phyloP scores from a whole-genome alignment of 2,797 vertebrate genomes.

The Sebastes umbrosus region DNA sequence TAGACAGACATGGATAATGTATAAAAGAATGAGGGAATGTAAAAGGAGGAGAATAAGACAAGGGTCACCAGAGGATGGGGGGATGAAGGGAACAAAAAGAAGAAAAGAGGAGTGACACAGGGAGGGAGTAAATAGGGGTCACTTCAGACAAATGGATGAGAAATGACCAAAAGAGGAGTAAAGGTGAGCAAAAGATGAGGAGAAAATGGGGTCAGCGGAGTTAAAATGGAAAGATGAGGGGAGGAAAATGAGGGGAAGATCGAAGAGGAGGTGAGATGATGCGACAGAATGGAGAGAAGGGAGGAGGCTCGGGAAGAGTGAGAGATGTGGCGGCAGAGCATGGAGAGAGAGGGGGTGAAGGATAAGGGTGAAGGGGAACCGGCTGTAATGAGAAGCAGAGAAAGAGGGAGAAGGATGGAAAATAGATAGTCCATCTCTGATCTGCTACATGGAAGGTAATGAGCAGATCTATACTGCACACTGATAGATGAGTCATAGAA shows the following conservation, averaged over 20 bases:
- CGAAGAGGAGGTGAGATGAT: constrained; percentile 14
- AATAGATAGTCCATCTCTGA: constrained; percentile 1
- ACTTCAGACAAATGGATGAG: constrained; percentile 48
- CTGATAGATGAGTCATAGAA: not conserved
- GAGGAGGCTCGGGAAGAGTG: not conserved
- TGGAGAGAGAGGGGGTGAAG: not conserved
- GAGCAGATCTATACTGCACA: not conserved
- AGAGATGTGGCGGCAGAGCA: not conserved
- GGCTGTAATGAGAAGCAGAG: not conserved
- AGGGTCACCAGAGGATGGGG: constrained; percentile 14
- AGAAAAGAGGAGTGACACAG: not conserved
- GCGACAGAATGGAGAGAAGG: not conserved
- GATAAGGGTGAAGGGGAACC: not conserved
- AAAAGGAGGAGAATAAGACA: constrained; percentile 1
- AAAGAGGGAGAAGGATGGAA: not conserved
- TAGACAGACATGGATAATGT: constrained; percentile 26
- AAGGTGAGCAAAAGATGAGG: constrained; percentile 31
- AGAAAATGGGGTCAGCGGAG: constrained; percentile 59
- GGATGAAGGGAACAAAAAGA: not conserved
- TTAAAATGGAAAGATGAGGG: constrained; percentile 46
- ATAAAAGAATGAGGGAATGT: not conserved
- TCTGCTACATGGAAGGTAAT: not conserved
- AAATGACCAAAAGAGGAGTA: constrained; percentile 41
- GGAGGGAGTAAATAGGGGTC: constrained; percentile 44
- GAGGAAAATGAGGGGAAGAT: constrained; percentile 26